Evolutionary conservation across 2,888 invertebrate genomes (phyloP), one percentile per base, ranked within the genome.

Genomic region (Drosophila multiciliata): DNA sequence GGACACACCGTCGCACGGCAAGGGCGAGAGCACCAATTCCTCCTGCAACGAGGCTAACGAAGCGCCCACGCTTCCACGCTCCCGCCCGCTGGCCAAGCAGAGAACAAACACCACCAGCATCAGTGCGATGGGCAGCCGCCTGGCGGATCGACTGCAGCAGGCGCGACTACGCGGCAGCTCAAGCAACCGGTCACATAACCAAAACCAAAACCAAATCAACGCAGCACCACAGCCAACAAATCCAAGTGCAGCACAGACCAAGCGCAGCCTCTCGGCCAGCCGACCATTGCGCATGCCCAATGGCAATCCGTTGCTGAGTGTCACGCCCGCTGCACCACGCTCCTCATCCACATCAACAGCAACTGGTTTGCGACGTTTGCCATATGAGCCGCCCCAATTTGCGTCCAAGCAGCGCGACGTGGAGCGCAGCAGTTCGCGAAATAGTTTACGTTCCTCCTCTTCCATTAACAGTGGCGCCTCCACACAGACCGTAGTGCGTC

Each of bases 391-490:
- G 15, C 69, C 57, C 1, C 78, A 61, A 4, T 78, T 68, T 42
- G 33, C 79, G 35, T 74, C 91, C 20, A 80, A 71, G 74, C 23
- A 92, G 57, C 93, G 95, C 70, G 94, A 95, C 78, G 96, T 97
- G 0, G 96, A 97, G 87, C 94, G 97, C 45, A 97, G 96, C 7
- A 95, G 96, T 20, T 97, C 97, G 0, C 94, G 97, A 45, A 96
- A 96, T 49, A 97, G 97, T 62, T 93, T 97, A 20, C 94, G 97
- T 32, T 97, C 97, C 89, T 97, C 97, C 35, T 97, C 97, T 87
- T 97, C 97, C 0, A 93, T 97, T 61, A 97, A 97, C 90, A 97
- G 97, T 91, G 95, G 96, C 3, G 95, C 96, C 1, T 96, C 96
- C 2, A 95, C 95, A 0, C 96, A 96, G 62, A 97, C 97, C 0